Conservation (phyloP, 2,113 vertebrate species). For the Entelurus aequoreus region DNA sequence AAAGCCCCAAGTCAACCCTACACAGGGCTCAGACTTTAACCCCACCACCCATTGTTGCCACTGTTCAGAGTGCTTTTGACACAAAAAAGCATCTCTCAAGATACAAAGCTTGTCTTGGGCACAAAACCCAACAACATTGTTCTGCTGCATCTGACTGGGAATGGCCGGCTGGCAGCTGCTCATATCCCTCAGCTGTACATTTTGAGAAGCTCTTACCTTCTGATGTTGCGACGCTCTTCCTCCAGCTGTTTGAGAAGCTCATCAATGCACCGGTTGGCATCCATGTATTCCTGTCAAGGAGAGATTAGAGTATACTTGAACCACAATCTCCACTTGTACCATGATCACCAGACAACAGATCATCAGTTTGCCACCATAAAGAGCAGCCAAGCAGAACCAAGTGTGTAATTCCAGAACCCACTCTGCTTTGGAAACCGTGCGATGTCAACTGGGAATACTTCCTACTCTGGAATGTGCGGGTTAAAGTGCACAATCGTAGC, state of each 20-base stretch:
- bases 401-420: constrained; percentile 55
- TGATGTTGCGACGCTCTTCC: constrained; percentile 80
- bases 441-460: constrained; percentile 58
- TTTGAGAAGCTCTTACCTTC: constrained; percentile 72
- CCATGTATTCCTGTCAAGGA: constrained; percentile 81
- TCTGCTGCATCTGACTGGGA: constrained; percentile 40
- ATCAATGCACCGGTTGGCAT: constrained; percentile 83
- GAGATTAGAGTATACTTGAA: constrained; percentile 16
- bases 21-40: constrained; percentile 31
- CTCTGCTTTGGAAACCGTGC: constrained; percentile 60
- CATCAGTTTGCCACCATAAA: neutral
- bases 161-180: constrained; percentile 59
- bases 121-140: constrained; percentile 57
- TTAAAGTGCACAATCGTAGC: constrained; percentile 42
- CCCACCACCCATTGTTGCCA: constrained; percentile 44
- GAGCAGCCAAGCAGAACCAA: constrained; percentile 12
- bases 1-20: constrained; percentile 51
- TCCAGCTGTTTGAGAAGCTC: constrained; percentile 83
- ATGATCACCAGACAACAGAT: neutral
- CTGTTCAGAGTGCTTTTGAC: constrained; percentile 26
- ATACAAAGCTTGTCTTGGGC: constrained; percentile 54
- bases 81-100: constrained; percentile 58
- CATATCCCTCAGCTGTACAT: constrained; percentile 30
- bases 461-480: constrained; percentile 16
- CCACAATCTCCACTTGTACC: neutral